These are phyloP conservation scores for Anoplolepis gracilipes DNA, from an alignment of 1,140 invertebrate genomes.

Conservation along the genomic window DNA sequence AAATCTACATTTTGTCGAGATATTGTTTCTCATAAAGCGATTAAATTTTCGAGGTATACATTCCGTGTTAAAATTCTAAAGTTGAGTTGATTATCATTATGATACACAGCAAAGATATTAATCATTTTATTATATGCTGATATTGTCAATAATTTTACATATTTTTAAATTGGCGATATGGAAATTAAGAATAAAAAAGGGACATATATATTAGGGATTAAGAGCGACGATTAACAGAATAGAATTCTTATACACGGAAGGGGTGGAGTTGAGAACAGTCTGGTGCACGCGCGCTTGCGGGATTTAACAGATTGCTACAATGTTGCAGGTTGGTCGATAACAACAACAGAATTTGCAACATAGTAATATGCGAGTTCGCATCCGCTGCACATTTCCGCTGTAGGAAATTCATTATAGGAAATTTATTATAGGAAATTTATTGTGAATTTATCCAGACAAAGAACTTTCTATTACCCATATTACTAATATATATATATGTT, in stretches of 20 bases:
- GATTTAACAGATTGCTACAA: conserved; percentile 31
- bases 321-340: conserved; percentile 33
- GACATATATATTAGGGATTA: not conserved
- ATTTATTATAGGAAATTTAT: conserved; percentile 6
- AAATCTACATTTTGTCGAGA: not conserved
- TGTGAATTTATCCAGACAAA: conserved; percentile 18
- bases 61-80: not conserved
- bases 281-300: conserved; percentile 9
- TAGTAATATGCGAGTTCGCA: conserved; percentile 18
- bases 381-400: not conserved
- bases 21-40: not conserved
- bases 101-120: not conserved
- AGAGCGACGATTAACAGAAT: conserved; percentile 8
- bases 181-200: conserved; percentile 6
- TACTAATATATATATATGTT: not conserved
- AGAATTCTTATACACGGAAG: conserved; percentile 46
- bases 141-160: not conserved
- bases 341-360: conserved; percentile 17
- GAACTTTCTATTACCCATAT: not conserved
- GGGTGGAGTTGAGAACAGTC: conserved; percentile 45
- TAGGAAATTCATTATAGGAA: conserved; percentile 4
- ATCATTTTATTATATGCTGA: not conserved
- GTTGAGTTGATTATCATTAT: not conserved
- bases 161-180: not conserved
- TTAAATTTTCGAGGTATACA: not conserved